Conservation (phyloP, 2,888 invertebrate species). For the Andrena bicolor region DNA sequence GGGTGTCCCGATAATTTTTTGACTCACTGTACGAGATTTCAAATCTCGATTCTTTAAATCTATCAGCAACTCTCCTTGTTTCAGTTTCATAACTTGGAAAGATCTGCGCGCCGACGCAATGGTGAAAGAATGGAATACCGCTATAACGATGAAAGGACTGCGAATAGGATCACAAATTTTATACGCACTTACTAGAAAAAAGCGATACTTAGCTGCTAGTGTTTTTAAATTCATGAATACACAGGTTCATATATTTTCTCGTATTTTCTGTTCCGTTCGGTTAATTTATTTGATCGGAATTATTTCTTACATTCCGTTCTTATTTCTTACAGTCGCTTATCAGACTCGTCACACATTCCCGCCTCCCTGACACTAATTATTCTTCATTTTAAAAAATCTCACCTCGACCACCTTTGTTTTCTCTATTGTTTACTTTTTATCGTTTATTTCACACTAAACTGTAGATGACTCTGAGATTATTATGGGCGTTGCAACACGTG, state of each 20-base stretch:
- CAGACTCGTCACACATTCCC: too few species aligned
- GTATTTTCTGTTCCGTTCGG: background rate
- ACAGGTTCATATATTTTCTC: constrained; percentile 87
- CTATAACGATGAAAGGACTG: constrained; percentile 89
- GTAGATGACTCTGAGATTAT: constrained; percentile 91
- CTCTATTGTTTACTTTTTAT: constrained; percentile 19
- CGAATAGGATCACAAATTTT: constrained; percentile 89
- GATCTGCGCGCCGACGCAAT: constrained; percentile 91
- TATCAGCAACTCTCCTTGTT: background rate
- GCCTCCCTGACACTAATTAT: background rate
- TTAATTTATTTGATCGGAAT: too few species aligned
- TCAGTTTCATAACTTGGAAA: constrained; percentile 94
- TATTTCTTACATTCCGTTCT: too few species aligned
- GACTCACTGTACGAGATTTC: too few species aligned
- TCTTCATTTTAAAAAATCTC: background rate
- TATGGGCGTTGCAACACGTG: constrained; percentile 92
- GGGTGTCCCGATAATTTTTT: too few species aligned
- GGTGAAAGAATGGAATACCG: constrained; percentile 92
- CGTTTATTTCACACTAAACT: constrained; percentile 35
- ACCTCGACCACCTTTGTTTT: constrained; percentile 5
- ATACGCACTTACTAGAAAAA: constrained; percentile 91
- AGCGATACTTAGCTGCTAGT: constrained; percentile 93
- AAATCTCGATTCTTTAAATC: too few species aligned
- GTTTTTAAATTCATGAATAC: constrained; percentile 93
- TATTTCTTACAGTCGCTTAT: too few species aligned